Conservation (phyloP, 1,140 invertebrate species). For the Brachionus calyciflorus region DNA sequence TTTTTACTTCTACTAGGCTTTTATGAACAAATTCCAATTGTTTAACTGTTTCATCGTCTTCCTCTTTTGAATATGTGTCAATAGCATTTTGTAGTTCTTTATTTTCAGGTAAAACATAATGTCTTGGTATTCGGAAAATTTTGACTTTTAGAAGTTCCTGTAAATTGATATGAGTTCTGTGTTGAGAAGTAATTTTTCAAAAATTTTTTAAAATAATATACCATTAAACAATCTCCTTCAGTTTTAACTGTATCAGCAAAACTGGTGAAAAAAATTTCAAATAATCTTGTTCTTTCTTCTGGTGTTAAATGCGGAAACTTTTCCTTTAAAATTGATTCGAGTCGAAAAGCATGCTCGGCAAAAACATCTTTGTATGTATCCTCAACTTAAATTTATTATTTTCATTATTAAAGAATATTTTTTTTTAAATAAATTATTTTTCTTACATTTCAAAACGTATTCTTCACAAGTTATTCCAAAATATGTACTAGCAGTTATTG, state of each 20-base stretch:
- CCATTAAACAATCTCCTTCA: not conserved
- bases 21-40: not conserved
- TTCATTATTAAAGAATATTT: not conserved
- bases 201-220: not conserved
- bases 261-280: not conserved
- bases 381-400: not conserved
- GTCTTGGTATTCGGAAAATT: not conserved
- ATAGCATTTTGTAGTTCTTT: not conserved
- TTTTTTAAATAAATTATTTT: not conserved
- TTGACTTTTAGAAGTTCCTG: not conserved
- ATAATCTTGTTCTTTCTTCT: not conserved
- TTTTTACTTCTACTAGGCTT: not conserved
- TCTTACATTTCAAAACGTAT: conserved; percentile 3
- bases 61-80: conserved; percentile 1
- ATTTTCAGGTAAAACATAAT: not conserved
- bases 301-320: not conserved
- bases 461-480: conserved; percentile 9
- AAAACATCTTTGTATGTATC: not conserved
- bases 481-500: not conserved
- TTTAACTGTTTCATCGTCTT: not conserved
- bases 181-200: not conserved
- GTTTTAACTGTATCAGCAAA: not conserved
- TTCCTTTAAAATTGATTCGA: not conserved
- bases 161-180: too few species aligned
- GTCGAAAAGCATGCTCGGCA: not conserved